phyloP scores from a whole-genome alignment of 2,888 invertebrate genomes.

The Ethmia dodecea region DNA sequence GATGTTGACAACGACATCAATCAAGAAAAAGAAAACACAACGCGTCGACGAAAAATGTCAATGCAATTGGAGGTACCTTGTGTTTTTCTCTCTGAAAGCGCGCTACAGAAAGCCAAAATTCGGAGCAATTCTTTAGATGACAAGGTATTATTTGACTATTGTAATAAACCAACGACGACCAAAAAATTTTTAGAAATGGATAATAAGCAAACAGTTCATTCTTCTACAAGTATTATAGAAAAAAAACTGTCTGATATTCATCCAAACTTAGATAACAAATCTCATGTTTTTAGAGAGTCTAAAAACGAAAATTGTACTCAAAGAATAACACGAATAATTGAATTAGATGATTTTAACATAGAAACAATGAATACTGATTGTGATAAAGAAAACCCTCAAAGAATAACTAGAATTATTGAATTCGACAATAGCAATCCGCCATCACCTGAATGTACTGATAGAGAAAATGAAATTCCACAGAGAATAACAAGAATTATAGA shows the following conservation, averaged over 20 bases:
- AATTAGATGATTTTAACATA: slow-evolving; percentile 55
- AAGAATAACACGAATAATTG: slow-evolving; percentile 68
- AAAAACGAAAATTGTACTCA: slow-evolving; percentile 48
- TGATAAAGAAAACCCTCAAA: slow-evolving; percentile 58
- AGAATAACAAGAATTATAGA: slow-evolving; percentile 64
- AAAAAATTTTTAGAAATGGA: slow-evolving; percentile 52
- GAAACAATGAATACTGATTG: slow-evolving; percentile 38
- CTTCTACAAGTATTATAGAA: slow-evolving; percentile 49
- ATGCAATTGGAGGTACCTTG: slow-evolving; percentile 76
- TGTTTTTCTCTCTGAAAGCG: slow-evolving; percentile 71
- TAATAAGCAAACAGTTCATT: slow-evolving; percentile 45
- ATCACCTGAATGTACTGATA: slow-evolving; percentile 40
- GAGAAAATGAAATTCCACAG: slow-evolving; percentile 50
- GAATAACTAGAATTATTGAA: slow-evolving; percentile 67
- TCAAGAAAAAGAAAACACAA: slow-evolving; percentile 58
- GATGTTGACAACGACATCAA: slow-evolving; percentile 62
- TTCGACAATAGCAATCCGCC: slow-evolving; percentile 51
- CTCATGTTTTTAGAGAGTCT: slow-evolving; percentile 21
- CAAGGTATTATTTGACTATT: slow-evolving; percentile 56
- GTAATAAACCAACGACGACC: slow-evolving; percentile 42
- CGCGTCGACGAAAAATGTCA: slow-evolving; percentile 66
- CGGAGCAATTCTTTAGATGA: slow-evolving; percentile 68
- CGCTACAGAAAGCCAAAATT: slow-evolving; percentile 64
- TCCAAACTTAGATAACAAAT: slow-evolving; percentile 36
- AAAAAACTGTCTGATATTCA: slow-evolving; percentile 37